These are phyloP conservation scores for Aphodius sticticus DNA, from an alignment of 2,888 invertebrate genomes.

Conservation along the genomic window DNA sequence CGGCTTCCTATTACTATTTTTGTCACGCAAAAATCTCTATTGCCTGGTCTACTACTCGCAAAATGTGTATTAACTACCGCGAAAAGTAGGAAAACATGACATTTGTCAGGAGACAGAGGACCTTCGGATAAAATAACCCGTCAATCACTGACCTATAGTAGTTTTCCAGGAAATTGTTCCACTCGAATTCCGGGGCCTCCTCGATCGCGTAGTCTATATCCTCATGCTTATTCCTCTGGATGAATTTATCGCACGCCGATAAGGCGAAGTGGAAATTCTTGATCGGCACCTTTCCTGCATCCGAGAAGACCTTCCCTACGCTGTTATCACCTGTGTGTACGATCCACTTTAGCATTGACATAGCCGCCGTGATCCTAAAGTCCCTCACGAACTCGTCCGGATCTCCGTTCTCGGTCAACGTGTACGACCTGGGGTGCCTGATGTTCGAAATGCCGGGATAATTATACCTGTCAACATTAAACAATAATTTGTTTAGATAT, in stretches of 20 bases:
- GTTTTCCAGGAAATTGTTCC: constrained; percentile 73
- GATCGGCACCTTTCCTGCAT: constrained; percentile 64
- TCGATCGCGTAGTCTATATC: constrained; percentile 67
- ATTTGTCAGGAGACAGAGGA: too few relatives aligned
- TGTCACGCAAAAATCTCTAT: too few relatives aligned
- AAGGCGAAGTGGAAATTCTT: constrained; percentile 74
- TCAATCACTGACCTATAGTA: constrained; percentile 61
- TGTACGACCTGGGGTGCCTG: constrained; percentile 77
- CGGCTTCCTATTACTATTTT: too few relatives aligned
- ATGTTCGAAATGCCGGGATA: constrained; percentile 66
- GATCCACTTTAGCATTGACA: constrained; percentile 75
- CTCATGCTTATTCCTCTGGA: constrained; percentile 67
- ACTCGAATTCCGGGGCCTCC: constrained; percentile 64
- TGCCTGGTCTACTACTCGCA: too few relatives aligned
- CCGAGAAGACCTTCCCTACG: constrained; percentile 56
- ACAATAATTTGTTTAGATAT: too few relatives aligned
- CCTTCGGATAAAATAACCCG: too few relatives aligned
- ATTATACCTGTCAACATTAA: constrained; percentile 26
- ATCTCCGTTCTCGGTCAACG: constrained; percentile 66
- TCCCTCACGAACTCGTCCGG: constrained; percentile 71
- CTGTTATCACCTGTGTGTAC: constrained; percentile 48
- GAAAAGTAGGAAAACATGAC: too few relatives aligned
- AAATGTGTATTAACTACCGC: neutral
- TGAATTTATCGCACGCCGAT: constrained; percentile 72
- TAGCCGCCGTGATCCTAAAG: constrained; percentile 80